Evolutionary conservation across 92 coral and sea anemone genomes (phyloP), one percentile per base, ranked within the genome.

Genomic region (Anthopleura xanthogrammica): DNA sequence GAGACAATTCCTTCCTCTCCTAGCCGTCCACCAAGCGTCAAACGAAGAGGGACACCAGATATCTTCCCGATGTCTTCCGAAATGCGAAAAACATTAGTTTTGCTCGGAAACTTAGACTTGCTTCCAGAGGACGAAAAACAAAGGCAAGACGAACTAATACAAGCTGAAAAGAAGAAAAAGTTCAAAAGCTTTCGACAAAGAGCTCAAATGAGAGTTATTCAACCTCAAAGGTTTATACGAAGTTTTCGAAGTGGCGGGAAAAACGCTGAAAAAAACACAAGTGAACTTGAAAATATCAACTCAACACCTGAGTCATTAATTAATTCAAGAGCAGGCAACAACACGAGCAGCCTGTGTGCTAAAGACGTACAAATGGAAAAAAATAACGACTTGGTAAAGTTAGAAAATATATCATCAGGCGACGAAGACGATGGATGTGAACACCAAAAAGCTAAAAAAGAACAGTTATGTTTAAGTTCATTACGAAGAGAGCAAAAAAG

Each of bases 51-150:
- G 41, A 90, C 93, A 16, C 89, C 94, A 8, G 92, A 91, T 75
- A 85, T 91, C 11, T 91, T 91, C 41, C 94, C 94, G 50, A 91
- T 91, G 94, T 91, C 94, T 24, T 85, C 88, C 10, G 94, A 91
- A 86, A 91, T 91, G 94, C 82, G 62, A 60, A 85, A 88, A 48
- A 88, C 94, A 11, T 60, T 91, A 14, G 72, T 88, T 29, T 52
- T 90, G 3, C 89, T 91, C 24, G 94, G 94, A 4, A 88, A 83
- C 54, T 12, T 91, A 78, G 91, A 91, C 62, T 82, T 91, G 29
- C 29, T 91, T 4, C 94, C 94, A 6, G 86, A 78, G 57, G 87
- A 82, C 3, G 90, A 85, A 76, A 74, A 75, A 72, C 42, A 50
- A 6, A 39, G 12, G 39, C 56, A 75, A 52, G 78, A 22, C 12